Percentiles rank a stretch among this genome's conserved stretches.
Evolutionary conservation across 2,888 invertebrate genomes (phyloP).

Genomic region (Saturnia japonica): DNA sequence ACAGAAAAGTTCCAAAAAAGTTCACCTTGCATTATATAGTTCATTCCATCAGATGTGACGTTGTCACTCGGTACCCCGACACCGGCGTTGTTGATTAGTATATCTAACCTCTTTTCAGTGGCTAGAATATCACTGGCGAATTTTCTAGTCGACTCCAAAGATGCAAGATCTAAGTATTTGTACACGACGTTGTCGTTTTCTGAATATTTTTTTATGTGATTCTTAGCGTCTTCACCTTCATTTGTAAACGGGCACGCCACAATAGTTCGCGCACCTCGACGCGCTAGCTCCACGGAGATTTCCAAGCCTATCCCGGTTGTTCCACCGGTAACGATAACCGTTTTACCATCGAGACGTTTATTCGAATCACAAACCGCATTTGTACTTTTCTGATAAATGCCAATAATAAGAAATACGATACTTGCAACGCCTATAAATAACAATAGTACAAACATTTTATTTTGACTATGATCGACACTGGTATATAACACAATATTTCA

Average conservation of each 20-base stretch:
- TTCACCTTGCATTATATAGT: slow-evolving; percentile 95
- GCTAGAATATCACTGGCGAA: slow-evolving; percentile 90
- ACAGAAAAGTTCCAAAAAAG: slow-evolving; percentile 94
- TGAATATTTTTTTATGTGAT: slow-evolving; percentile 84
- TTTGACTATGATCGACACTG: not conserved
- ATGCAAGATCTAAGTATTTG: slow-evolving; percentile 88
- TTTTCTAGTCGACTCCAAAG: slow-evolving; percentile 87
- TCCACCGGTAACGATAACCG: slow-evolving; percentile 64
- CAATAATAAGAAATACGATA: slow-evolving; percentile 27
- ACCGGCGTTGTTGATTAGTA: slow-evolving; percentile 95
- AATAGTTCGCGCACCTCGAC: slow-evolving; percentile 67
- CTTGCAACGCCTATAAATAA: slow-evolving; percentile 25
- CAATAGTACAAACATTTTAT: not conserved
- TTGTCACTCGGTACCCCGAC: slow-evolving; percentile 83
- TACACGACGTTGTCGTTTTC: slow-evolving; percentile 86
- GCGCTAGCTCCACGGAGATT: slow-evolving; percentile 66
- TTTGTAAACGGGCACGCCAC: slow-evolving; percentile 68
- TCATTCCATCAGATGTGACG: slow-evolving; percentile 90
- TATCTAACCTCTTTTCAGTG: slow-evolving; percentile 87
- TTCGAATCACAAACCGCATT: slow-evolving; percentile 36
- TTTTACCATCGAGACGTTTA: slow-evolving; percentile 36
- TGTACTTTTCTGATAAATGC: slow-evolving; percentile 40
- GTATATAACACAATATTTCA: not conserved
- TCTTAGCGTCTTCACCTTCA: slow-evolving; percentile 69
- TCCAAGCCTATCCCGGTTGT: slow-evolving; percentile 70